Base-by-base conservation (phyloP, 2,888 invertebrate species). In the Bombyx huttoni region DNA sequence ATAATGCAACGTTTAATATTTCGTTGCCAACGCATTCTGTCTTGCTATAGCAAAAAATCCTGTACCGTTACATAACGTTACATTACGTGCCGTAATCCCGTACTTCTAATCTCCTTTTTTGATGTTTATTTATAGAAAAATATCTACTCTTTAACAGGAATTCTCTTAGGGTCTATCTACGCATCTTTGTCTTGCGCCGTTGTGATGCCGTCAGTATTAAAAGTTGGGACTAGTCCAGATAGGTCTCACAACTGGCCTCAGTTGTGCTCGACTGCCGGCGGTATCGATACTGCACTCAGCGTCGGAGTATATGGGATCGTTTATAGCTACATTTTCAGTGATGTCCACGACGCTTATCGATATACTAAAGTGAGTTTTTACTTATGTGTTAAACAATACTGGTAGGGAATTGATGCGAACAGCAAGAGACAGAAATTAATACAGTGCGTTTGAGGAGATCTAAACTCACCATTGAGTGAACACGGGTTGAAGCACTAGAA, bases 101-200 rank as follows among this genome's bases (percentile, higher is more conserved):
- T n/a, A n/a, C n/a, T n/a, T n/a, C n/a, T 5, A 24, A 24, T 24
- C 24, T 24, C 5, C 24, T 24, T 3, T 24, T 24, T 24, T 24
- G 24, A 24, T 24, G 24, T 35, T 35, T 49, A 40, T 46, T 13
- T 34, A 40, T 3, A 3, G 49, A 48, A 24, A 14, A 33, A 1
- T n/a, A 40, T 5, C 9, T 35, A 8, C 14, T 46, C 24, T 46
- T n/a, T 54, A 53, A 3, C 65, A 84, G 84, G 84, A 48, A 67
- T 83, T 49, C 70, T 85, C 3, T 63, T 81, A 7, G 86, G 86
- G 1, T 70, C 85, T 1, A 67, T 83, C 12, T 85, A 83, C 60
- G 78, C 83, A 0, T 86, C 87, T n/a, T 71, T 85, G 1, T 81
- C 86, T 7, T 78, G 78, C 58, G 77, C 85, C 0, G 75, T 87